These are phyloP conservation scores for Sarcoramphus papa DNA, from an alignment of 2,797 vertebrate genomes.

Conservation along the genomic window DNA sequence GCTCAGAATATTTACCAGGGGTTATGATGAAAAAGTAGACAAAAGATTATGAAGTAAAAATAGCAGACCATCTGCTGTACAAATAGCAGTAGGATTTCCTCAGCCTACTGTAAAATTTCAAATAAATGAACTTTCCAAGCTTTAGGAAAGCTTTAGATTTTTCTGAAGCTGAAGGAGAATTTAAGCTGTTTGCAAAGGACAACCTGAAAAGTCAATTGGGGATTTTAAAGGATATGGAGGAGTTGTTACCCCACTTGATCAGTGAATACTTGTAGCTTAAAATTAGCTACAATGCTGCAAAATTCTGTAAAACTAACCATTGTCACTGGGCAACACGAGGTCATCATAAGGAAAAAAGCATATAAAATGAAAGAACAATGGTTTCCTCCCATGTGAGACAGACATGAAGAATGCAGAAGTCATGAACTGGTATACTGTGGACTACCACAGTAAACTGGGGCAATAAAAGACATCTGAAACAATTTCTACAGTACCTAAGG, in stretches of 20 bases:
- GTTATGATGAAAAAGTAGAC: not conserved
- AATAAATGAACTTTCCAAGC: not conserved
- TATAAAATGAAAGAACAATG: not conserved
- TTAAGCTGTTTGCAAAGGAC: not conserved
- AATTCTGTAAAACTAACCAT: not conserved
- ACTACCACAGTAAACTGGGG: not conserved
- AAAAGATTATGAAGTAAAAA: not conserved
- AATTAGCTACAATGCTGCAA: not conserved
- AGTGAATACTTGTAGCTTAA: not conserved
- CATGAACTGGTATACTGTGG: not conserved
- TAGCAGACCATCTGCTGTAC: not conserved
- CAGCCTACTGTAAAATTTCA: not conserved
- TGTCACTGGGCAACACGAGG: not conserved
- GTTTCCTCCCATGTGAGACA: not conserved
- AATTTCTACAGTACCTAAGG: not conserved
- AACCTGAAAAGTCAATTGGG: not conserved
- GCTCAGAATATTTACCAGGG: not conserved
- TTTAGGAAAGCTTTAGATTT: not conserved
- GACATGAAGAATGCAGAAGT: not conserved
- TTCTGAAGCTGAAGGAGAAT: not conserved
- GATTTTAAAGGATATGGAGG: not conserved
- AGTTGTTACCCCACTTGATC: not conserved
- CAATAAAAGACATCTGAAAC: not conserved
- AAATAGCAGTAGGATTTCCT: constrained; percentile 2
- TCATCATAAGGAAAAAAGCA: not conserved